A percentile compares a stretch with the other conserved stretches of the same genome.
These are phyloP conservation scores for Mus spicilegus DNA, from an alignment of 2,113 vertebrate genomes.

Conservation along the genomic window DNA sequence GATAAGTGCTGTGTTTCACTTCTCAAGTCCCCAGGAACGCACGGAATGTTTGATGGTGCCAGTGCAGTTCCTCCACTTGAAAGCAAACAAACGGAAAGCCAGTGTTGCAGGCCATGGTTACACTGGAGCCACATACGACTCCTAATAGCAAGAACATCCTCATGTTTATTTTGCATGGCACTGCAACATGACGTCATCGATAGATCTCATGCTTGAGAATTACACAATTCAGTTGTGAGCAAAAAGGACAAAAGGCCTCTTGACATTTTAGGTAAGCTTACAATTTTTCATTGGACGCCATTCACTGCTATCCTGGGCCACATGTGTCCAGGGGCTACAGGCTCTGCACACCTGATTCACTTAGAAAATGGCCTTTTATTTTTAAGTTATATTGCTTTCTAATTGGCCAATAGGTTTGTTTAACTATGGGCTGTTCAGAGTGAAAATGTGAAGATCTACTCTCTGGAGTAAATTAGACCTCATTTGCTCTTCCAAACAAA, in stretches of 20 bases:
- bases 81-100: neutral
- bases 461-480: neutral
- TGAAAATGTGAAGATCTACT: neutral
- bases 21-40: neutral
- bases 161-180: neutral
- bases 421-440: neutral
- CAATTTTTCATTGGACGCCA: neutral
- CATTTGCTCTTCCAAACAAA: slow-evolving; percentile 2
- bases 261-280: neutral
- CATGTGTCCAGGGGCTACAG: too few relatives aligned
- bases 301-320: neutral
- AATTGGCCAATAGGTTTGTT: neutral
- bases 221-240: neutral
- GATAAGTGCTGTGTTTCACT: neutral
- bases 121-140: neutral
- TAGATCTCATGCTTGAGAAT: neutral
- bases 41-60: neutral
- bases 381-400: neutral
- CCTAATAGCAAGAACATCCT: neutral
- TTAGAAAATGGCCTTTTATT: neutral
- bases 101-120: too few relatives aligned
- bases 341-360: too few relatives aligned
- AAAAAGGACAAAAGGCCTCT: neutral
- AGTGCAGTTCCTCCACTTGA: neutral
- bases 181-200: neutral